Evolutionary conservation across 2,113 vertebrate species (phyloP).

Genomic region (Pseudorhombus dupliciocellatus): DNA sequence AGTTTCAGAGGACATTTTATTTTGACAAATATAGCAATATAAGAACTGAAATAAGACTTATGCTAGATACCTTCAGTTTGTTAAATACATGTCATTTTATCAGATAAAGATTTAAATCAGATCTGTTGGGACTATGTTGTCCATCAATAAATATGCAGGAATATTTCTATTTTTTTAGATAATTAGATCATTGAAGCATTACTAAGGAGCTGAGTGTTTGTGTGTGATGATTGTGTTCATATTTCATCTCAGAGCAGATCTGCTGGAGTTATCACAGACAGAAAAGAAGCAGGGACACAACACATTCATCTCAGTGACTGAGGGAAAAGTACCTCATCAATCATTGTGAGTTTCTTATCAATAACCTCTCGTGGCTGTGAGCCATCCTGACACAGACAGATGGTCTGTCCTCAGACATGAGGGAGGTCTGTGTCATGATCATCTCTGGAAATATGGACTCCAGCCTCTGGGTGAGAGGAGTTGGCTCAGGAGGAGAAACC

Average conservation of each 20-base stretch:
- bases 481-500: slow-evolving; percentile 32
- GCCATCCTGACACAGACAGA: slow-evolving; percentile 46
- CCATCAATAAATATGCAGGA: no score
- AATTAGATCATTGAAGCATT: neutral
- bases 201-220: neutral
- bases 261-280: neutral
- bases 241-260: neutral
- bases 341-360: neutral
- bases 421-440: neutral
- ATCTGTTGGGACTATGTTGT: no score
- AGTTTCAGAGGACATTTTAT: no score
- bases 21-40: no score
- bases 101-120: no score
- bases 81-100: no score
- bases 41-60: no score
- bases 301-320: neutral
- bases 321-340: neutral
- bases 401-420: slow-evolving; percentile 33
- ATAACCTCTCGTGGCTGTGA: slow-evolving; percentile 13
- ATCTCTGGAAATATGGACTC: slow-evolving; percentile 22
- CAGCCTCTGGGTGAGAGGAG: slow-evolving; percentile 41
- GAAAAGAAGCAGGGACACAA: neutral
- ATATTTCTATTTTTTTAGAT: neutral
- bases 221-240: neutral
- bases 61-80: no score